Percentiles rank a stretch among this genome's conserved stretches.
Evolutionary conservation across 2,888 invertebrate genomes (phyloP).

Genomic region (Altica lythri): DNA sequence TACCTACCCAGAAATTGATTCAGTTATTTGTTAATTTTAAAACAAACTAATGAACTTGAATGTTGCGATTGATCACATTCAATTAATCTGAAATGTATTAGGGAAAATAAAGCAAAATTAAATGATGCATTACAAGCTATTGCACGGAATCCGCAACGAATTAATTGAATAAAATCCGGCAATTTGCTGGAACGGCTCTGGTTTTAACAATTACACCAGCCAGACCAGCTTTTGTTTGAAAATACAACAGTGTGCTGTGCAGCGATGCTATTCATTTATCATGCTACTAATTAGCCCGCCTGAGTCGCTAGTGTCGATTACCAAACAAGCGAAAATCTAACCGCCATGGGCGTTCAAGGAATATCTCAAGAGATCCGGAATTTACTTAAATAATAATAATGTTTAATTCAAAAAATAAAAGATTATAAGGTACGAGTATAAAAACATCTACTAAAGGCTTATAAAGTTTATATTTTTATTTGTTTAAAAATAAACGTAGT

Average conservation of each 20-base stretch:
- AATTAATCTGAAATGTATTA: slow-evolving; percentile 37
- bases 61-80: slow-evolving; percentile 30
- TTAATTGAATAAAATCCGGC: slow-evolving; percentile 43
- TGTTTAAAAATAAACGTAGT: too few species aligned
- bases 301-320: slow-evolving; percentile 38
- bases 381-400: too few species aligned
- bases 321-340: slow-evolving; percentile 35
- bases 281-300: slow-evolving; percentile 38
- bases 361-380: too few species aligned
- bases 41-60: slow-evolving; percentile 33
- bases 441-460: too few species aligned
- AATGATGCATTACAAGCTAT: slow-evolving; percentile 38
- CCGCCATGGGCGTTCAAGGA: slow-evolving; percentile 24
- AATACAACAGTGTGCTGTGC: slow-evolving; percentile 32
- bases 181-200: slow-evolving; percentile 40
- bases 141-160: slow-evolving; percentile 39
- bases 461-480: too few species aligned
- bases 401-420: too few species aligned
- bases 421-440: too few species aligned
- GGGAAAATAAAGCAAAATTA: slow-evolving; percentile 37
- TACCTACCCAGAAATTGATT: slow-evolving; percentile 13
- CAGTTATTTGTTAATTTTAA: slow-evolving; percentile 26
- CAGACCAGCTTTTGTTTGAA: slow-evolving; percentile 35
- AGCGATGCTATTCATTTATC: slow-evolving; percentile 36
- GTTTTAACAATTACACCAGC: slow-evolving; percentile 39